Conservation (phyloP, 2,113 vertebrate species). For the Chascanopsetta lugubris region DNA sequence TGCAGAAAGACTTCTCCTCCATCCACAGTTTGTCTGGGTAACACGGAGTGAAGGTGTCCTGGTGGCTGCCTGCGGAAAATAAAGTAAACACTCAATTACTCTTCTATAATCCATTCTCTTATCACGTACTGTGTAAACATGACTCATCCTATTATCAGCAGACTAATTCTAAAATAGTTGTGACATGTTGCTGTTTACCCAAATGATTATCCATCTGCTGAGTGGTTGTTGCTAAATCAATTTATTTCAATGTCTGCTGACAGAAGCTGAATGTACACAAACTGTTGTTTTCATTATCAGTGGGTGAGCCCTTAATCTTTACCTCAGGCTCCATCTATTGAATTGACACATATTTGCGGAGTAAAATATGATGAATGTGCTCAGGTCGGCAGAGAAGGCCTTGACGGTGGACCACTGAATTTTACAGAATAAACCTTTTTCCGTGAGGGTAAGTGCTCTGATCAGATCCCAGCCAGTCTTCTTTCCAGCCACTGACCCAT, state of each 20-base stretch:
- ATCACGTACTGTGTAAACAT: not conserved
- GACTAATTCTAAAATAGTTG: not conserved
- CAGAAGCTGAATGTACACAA: too few relatives aligned
- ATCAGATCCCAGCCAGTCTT: conserved; percentile 76
- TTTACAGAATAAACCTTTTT: conserved; percentile 68
- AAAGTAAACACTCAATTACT: conserved; percentile 10
- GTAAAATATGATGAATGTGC: too few relatives aligned
- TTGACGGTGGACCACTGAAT: too few relatives aligned
- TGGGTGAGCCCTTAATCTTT: too few relatives aligned
- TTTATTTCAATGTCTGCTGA: too few relatives aligned
- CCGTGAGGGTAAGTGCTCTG: conserved; percentile 74
- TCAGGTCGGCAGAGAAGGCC: too few relatives aligned
- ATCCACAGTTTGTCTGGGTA: conserved; percentile 81
- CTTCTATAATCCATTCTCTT: not conserved
- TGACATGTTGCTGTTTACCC: not conserved
- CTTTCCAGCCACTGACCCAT: conserved; percentile 53
- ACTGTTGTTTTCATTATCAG: too few relatives aligned
- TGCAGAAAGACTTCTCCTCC: conserved; percentile 80
- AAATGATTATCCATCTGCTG: not conserved
- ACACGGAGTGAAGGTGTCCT: conserved; percentile 65
- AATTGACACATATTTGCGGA: too few relatives aligned
- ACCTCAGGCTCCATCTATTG: too few relatives aligned
- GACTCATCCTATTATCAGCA: not conserved
- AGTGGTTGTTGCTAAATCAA: too few relatives aligned
- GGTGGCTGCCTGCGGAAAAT: conserved; percentile 56